Evolutionary conservation across 2,113 vertebrate genomes (phyloP).

Genomic region (Notechis scutatus): DNA sequence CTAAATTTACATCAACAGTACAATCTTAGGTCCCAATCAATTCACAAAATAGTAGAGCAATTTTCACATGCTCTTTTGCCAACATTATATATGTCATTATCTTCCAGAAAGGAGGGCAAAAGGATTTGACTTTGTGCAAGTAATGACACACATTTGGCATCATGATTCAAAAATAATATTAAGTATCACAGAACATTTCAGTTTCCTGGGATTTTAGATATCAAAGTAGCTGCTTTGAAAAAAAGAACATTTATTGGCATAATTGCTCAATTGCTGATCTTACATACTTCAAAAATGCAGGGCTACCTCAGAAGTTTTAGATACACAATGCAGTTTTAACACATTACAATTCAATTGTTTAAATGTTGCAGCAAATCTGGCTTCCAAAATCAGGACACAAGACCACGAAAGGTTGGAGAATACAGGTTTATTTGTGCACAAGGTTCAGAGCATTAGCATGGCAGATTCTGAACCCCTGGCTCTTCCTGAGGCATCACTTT

Average conservation of each 20-base stretch:
- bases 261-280: not conserved
- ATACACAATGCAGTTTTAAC: not conserved
- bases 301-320: not conserved
- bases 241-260: not conserved
- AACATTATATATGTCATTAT: not conserved
- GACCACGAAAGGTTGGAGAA: no score
- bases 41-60: not conserved
- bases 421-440: no score
- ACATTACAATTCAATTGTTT: not conserved
- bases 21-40: not conserved
- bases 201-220: not conserved
- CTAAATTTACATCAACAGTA: not conserved
- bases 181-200: not conserved
- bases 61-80: not conserved
- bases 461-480: no score
- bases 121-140: not conserved
- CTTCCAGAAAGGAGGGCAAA: not conserved
- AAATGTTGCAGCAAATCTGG: no score
- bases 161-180: not conserved
- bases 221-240: not conserved
- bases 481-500: no score
- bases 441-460: no score
- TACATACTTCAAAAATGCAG: not conserved
- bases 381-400: no score
- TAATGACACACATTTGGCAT: not conserved